Percentiles rank a stretch among this genome's conserved stretches.
Evolutionary conservation across 2,797 vertebrate genomes (phyloP).

Genomic region (Spheniscus humboldti): DNA sequence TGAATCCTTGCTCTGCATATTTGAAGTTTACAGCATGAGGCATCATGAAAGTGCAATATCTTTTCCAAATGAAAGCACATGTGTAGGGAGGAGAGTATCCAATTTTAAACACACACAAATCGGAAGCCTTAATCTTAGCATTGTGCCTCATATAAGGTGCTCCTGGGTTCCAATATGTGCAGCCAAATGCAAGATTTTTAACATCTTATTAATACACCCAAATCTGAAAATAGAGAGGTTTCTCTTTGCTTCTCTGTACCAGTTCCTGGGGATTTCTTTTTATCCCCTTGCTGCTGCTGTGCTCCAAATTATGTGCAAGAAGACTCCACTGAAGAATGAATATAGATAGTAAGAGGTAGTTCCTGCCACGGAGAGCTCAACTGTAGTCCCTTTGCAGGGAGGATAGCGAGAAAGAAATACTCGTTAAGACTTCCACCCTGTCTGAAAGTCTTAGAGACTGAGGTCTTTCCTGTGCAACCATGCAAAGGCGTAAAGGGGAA

Average conservation of each 20-base stretch:
- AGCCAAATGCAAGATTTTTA: neutral
- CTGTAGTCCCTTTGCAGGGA: neutral
- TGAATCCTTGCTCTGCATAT: neutral
- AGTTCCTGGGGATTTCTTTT: neutral
- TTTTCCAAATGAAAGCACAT: neutral
- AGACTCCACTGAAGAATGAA: neutral
- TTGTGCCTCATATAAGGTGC: neutral
- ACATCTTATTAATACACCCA: neutral
- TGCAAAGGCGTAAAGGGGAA: neutral
- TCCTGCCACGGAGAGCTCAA: neutral
- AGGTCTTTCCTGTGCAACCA: neutral
- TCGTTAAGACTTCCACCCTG: neutral
- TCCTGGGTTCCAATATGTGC: neutral
- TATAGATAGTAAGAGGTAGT: neutral
- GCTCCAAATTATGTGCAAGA: neutral
- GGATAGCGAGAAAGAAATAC: neutral
- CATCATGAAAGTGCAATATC: neutral
- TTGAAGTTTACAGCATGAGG: neutral
- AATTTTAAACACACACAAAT: neutral
- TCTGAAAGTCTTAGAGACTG: neutral
- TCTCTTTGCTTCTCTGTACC: neutral
- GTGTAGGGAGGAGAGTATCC: neutral
- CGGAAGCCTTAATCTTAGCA: neutral
- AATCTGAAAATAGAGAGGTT: neutral
- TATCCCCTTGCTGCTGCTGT: neutral